A percentile compares a stretch with the other conserved stretches of the same genome.
These are phyloP conservation scores for Trogon surrucura DNA, from an alignment of 2,113 vertebrate species.

Conservation along the genomic window DNA sequence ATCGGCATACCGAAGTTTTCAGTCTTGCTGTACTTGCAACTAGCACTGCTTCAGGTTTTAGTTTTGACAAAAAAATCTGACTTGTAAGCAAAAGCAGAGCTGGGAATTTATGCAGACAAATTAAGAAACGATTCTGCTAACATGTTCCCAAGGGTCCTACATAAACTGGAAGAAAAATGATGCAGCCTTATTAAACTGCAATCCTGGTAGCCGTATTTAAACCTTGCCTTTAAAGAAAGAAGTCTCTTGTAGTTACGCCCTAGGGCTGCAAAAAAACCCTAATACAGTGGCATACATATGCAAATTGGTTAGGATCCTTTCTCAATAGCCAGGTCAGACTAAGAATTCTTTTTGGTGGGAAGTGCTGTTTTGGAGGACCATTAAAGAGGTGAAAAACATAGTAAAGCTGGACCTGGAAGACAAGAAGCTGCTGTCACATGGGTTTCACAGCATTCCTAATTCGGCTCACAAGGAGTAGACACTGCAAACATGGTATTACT, in stretches of 20 bases:
- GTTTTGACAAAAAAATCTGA: not conserved
- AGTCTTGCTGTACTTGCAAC: not conserved
- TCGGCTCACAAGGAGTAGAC: not conserved
- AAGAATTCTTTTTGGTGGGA: not conserved
- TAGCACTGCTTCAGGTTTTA: not conserved
- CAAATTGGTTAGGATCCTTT: not conserved
- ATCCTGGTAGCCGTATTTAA: not conserved
- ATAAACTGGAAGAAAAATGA: not conserved
- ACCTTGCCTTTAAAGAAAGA: not conserved
- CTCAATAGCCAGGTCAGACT: not conserved
- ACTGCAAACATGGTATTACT: not conserved
- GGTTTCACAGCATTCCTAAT: not conserved
- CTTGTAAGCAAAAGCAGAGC: not conserved
- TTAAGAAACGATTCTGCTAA: not conserved
- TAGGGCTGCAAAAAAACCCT: not conserved
- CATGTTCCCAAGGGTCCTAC: not conserved
- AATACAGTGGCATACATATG: not conserved
- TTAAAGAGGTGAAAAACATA: not conserved
- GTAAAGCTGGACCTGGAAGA: not conserved
- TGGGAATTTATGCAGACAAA: not conserved
- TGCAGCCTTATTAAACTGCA: not conserved
- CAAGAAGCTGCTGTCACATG: not conserved
- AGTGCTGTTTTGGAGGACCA: not conserved
- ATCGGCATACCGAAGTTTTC: not conserved
- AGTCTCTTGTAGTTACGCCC: not conserved